Base-by-base conservation (phyloP, 2,113 vertebrate species). In the Opisthocomus hoazin region DNA sequence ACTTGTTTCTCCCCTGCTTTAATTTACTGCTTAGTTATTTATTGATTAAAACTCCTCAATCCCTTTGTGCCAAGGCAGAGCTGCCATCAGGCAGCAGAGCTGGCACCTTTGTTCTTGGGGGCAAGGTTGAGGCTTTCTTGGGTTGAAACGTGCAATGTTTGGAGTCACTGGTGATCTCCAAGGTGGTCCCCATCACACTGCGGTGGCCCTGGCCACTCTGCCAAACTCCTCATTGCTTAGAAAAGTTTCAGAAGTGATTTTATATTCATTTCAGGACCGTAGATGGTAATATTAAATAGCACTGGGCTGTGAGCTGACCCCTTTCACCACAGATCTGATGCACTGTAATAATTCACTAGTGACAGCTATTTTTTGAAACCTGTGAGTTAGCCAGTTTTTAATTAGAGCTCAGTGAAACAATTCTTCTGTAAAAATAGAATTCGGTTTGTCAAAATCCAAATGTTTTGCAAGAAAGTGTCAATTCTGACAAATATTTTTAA, bases 401-500 rank as follows among this genome's bases (percentile, higher is more conserved):
- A 96, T 96, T 96, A 95, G 73, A 94, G 81, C 95, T 93, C 87
- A 51, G 21, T 3, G 22, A 91, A 96, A 96, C 89, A 96, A 94
- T 96, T 96, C 90, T 61, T 81, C 86, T 58, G 46, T 76, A 73
- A 83, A 93, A 91, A 90, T n/a, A 96, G 80, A 73, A 54, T 71
- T 89, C 58, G 81, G 84, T 94, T 96, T 88, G 93, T 93, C 77
- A 84, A 96, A 95, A 92, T 82, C 69, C 89, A 95, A 96, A 95
- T 96, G 86, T 96, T 96, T 96, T 90, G 69, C 48, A 84, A 92
- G 92, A 78, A 90, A 0, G 3, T 95, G 92, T 97, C 95, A 93
- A 93, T 96, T 96, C 84, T 69, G 61, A 93, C 83, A 95, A 96
- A 93, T 94, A 94, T 92, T 97, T 96, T 94, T 96, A 96, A 96